phyloP scores from a whole-genome alignment of 2,113 vertebrate species.

The Phocoena sinus region DNA sequence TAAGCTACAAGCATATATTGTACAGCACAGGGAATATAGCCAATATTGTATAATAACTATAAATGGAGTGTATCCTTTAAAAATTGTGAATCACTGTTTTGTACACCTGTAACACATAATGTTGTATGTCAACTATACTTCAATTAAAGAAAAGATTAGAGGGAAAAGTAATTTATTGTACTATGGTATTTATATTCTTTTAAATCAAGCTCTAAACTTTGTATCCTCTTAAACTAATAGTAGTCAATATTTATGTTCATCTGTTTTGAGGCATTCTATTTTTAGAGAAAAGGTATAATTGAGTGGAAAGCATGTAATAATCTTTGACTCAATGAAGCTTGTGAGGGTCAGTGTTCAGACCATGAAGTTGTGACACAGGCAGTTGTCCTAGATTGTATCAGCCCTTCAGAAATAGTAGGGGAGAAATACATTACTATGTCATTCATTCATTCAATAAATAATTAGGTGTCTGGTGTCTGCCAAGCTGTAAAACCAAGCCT shows the following conservation, averaged over 20 bases:
- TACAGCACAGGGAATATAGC: neutral
- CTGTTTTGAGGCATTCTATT: neutral
- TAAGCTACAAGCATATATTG: neutral
- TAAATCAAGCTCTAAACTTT: neutral
- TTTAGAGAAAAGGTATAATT: neutral
- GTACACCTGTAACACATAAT: neutral
- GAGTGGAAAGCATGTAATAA: neutral
- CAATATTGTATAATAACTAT: neutral
- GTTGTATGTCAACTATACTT: neutral
- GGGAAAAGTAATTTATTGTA: neutral
- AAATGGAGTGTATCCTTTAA: neutral
- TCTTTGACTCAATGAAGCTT: neutral
- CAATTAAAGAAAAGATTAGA: neutral
- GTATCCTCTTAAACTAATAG: neutral
- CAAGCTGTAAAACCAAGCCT: neutral
- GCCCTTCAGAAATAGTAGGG: neutral
- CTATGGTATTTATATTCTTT: neutral
- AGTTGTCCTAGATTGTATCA: neutral
- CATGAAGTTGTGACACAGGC: neutral
- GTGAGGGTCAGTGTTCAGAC: neutral
- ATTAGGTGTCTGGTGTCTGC: neutral
- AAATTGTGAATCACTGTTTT: neutral
- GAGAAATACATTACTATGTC: neutral
- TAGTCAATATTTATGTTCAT: constrained; percentile 2
- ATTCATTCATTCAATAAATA: neutral